Evolutionary conservation across 2,113 vertebrate genomes (phyloP), one percentile per base, ranked within the genome.

Genomic region (Zosterops borbonicus): DNA sequence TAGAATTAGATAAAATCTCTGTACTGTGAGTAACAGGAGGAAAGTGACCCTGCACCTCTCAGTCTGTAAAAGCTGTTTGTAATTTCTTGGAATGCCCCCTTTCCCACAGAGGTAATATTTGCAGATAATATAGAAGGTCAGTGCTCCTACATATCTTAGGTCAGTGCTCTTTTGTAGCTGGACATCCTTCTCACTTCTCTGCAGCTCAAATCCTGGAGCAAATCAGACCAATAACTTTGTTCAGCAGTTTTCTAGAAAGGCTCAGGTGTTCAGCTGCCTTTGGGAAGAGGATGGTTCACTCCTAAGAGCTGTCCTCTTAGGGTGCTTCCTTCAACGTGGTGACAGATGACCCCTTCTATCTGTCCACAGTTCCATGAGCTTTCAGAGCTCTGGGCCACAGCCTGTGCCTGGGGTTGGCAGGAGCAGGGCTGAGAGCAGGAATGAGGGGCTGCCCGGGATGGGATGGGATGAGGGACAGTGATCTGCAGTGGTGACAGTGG

Each of bases 301-400:
- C 35, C 33, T 68, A 65, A 6, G 47, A 47, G 60, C 71, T 70
- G 39, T 20, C 24, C 9, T 39, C 25, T 63, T 58, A 53, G 21
- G 59, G 21, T 21, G 39, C 25, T 90, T 80, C 47, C 50, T 55
- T 31, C 22, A n/a, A 24, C 22, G 11, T 23, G 8, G 8, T 83
- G 47, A 35, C 71, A 77, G 42, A 47, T 65, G 2, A 3, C 5
- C 4, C 4, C 2, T 23, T 23, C 31, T 29, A 0, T 16, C 7
- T 1, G 0, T 31, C 1, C 3, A 7, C 6, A 5, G 6, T 4
- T 44, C 4, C 11, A n/a, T 3, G 6, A 5, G 11, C 4, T 42
- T 52, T 18, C 47, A 41, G 41, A 65, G 33, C 2, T 5, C 29
- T 24, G 7, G 21, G 35, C 22, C 12, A 2, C 49, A 73, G 44